Evolutionary conservation across 1,140 invertebrate genomes (phyloP).

Genomic region (Delia radicum): DNA sequence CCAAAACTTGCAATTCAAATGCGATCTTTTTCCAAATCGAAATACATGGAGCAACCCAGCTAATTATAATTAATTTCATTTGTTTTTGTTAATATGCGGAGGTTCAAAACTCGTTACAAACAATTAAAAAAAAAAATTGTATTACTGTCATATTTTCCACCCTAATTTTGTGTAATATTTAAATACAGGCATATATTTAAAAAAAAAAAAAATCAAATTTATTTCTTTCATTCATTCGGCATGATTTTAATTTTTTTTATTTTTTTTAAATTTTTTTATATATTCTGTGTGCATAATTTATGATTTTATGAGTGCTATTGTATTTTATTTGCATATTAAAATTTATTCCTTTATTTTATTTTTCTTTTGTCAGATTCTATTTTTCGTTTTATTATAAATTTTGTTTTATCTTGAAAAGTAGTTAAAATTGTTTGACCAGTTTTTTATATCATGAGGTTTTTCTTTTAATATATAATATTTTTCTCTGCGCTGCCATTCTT

Average conservation of each 20-base stretch:
- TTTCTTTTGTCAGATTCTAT: neutral
- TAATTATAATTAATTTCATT: no score
- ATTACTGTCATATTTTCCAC: no score
- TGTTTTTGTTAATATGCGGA: no score
- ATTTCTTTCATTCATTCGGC: neutral
- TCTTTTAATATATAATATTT: neutral
- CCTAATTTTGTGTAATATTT: no score
- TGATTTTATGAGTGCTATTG: neutral
- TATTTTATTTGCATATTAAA: constrained; percentile 5
- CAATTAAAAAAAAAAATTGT: no score
- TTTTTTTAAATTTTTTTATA: neutral
- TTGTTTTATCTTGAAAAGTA: neutral
- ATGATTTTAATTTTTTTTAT: neutral
- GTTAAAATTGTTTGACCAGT: neutral
- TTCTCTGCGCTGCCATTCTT: neutral
- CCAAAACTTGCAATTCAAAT: no score
- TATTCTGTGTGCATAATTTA: neutral
- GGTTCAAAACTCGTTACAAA: no score
- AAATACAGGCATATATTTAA: neutral
- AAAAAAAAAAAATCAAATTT: neutral
- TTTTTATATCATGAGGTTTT: neutral
- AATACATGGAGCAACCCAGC: no score
- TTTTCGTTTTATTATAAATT: neutral
- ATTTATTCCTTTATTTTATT: neutral
- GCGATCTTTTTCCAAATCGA: no score